These are phyloP conservation scores for Atta colombica DNA, from an alignment of 1,140 invertebrate genomes.

Conservation along the genomic window DNA sequence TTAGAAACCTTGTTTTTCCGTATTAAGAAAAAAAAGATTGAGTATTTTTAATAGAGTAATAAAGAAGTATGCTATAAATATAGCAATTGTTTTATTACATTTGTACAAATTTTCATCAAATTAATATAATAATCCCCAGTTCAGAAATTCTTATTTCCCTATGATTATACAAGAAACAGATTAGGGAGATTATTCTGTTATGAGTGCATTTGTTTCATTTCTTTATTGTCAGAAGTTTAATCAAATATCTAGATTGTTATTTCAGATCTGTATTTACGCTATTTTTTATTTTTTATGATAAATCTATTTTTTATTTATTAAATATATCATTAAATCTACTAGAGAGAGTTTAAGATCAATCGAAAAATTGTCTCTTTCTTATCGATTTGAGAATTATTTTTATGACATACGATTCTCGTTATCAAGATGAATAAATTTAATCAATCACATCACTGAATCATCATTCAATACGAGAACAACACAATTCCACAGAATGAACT, in stretches of 20 bases:
- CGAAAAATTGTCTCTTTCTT: neutral
- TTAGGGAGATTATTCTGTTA: neutral
- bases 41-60: neutral
- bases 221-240: neutral
- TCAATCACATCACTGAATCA: constrained; percentile 16
- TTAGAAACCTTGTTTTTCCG: neutral
- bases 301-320: neutral
- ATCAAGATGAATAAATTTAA: neutral
- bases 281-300: neutral
- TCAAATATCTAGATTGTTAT: neutral
- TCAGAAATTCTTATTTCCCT: neutral
- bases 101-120: constrained; percentile 12
- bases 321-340: neutral
- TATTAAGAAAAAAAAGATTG: neutral
- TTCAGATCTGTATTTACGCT: neutral
- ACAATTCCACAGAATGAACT: neutral
- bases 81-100: constrained; percentile 7
- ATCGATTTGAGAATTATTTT: neutral
- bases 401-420: constrained; percentile 2
- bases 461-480: neutral
- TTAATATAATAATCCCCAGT: neutral
- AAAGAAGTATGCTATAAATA: neutral
- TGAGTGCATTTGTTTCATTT: neutral
- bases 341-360: neutral
- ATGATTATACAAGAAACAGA: neutral